Conservation (phyloP, 2,888 invertebrate genomes). For the Calliphora vomitoria region DNA sequence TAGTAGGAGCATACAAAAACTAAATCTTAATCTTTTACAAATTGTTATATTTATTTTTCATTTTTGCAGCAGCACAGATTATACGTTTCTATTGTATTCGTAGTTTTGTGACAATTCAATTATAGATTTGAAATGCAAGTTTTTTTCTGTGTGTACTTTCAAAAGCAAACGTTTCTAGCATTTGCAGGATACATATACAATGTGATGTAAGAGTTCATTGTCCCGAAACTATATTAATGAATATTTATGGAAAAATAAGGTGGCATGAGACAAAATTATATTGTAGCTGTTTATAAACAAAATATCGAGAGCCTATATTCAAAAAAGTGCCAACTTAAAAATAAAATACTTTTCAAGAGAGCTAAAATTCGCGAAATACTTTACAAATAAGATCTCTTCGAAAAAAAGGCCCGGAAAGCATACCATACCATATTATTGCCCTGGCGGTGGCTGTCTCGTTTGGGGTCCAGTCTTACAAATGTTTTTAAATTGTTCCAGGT, state of each 20-base stretch:
- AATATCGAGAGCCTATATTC: no score
- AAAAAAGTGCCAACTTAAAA: no score
- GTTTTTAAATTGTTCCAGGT: no score
- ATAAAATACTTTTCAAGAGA: no score
- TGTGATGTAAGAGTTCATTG: slow-evolving; percentile 43
- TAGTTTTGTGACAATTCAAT: slow-evolving; percentile 71
- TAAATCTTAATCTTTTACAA: slow-evolving; percentile 71
- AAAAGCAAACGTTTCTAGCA: background rate
- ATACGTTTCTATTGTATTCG: slow-evolving; percentile 57
- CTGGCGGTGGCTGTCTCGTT: no score
- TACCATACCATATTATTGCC: no score
- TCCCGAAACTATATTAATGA: background rate
- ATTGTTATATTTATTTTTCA: slow-evolving; percentile 58
- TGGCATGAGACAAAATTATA: background rate
- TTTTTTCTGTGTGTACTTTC: background rate
- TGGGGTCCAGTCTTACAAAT: no score
- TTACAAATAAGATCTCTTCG: no score
- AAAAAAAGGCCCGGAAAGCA: no score
- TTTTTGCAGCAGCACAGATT: slow-evolving; percentile 48
- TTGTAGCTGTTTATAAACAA: no score
- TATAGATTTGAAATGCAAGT: slow-evolving; percentile 46
- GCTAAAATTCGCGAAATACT: no score
- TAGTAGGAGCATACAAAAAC: slow-evolving; percentile 7
- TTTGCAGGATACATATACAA: background rate
- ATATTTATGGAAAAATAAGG: background rate